Evolutionary conservation across 2,888 invertebrate genomes (phyloP), one percentile per base, ranked within the genome.

Genomic region (Apomyelois bistriatella): DNA sequence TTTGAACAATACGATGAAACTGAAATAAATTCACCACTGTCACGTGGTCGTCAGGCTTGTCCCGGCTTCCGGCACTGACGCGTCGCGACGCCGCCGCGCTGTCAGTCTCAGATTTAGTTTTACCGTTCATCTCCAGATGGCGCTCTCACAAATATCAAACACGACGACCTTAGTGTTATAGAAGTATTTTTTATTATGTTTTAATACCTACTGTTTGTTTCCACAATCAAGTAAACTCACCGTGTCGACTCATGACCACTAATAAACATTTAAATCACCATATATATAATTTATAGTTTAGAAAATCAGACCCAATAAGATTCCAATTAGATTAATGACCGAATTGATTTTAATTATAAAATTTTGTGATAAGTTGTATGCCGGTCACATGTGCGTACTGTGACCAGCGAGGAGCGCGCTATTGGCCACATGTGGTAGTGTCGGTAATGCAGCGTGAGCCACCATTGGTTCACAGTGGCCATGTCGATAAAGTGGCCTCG

Each of bases 311-410:
- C 13, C 13, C 30, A 30, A 28, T 30, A 43, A 43, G 30, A 43
- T 15, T 43, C 28, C 30, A 1, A 30, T 8, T 6, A 43, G 13
- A 43, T 38, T 38, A 12, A 12, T 4, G 12, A 43, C 12, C n/a
- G 28, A 12, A 13, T n/a, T 12, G 7, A n/a, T 10, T 8, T 41
- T 8, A 17, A n/a, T 3, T 17, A 16, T 10, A 17, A 12, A 43
- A 43, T 28, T 43, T 12, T 60, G 49, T 41, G 41, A 42, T 46
- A 55, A 64, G 60, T n/a, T 68, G 12, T 60, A 66, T 67, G 67
- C 68, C 72, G 75, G 79, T 86, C 87, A 88, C 88, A 88, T 85
- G 88, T 86, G 82, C 77, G 75, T 74, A 76, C 79, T 72, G 66
- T 68, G 74, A 74, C 59, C 70, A 62, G 65, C 70, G 64, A 70